phyloP scores from a whole-genome alignment of 1,140 invertebrate species.

The Oncopeltus fasciatus region DNA sequence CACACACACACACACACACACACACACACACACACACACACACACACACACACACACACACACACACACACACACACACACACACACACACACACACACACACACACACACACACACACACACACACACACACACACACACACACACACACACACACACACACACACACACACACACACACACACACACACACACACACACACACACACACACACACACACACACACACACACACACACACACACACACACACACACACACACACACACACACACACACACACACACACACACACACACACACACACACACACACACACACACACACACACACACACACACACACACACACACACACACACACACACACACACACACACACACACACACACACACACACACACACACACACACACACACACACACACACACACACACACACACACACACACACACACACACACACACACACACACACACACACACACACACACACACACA shows the following conservation, averaged over 20 bases:
- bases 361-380: too few species aligned
- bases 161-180: background rate
- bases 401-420: too few species aligned
- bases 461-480: too few species aligned
- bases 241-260: constrained; percentile 32
- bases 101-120: background rate
- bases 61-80: background rate
- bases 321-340: too few species aligned
- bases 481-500: too few species aligned
- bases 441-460: too few species aligned
- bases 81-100: background rate
- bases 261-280: too few species aligned
- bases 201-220: background rate
- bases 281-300: too few species aligned
- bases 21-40: background rate
- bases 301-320: too few species aligned
- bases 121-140: background rate
- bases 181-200: background rate
- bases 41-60: background rate
- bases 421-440: too few species aligned
- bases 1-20: background rate
- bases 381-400: too few species aligned
- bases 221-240: background rate
- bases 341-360: too few species aligned
- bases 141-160: background rate